Percentiles rank a stretch among this genome's conserved stretches.
Conservation (phyloP, 1,140 invertebrate genomes). For the Drosophila bipectinata region DNA sequence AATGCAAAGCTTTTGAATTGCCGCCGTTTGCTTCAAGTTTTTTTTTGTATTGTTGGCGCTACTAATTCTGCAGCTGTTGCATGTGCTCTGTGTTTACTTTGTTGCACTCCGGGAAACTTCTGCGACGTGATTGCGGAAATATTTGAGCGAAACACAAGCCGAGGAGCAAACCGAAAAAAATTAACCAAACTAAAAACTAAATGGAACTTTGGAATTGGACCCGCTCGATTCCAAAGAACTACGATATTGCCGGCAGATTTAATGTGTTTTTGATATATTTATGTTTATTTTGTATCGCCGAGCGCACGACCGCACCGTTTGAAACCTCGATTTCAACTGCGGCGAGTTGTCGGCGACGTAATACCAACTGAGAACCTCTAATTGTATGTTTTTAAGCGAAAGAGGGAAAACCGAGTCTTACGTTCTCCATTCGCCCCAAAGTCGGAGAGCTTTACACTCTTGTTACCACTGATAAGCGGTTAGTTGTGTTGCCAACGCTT, state of each 20-base stretch:
- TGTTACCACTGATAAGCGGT: slow-evolving; percentile 46
- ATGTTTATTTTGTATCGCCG: slow-evolving; percentile 8
- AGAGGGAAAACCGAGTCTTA: neutral
- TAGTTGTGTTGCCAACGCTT: slow-evolving; percentile 33
- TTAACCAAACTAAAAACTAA: slow-evolving; percentile 22
- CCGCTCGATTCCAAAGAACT: slow-evolving; percentile 18
- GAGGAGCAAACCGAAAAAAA: neutral
- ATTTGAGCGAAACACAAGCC: slow-evolving; percentile 2
- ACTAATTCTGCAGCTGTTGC: slow-evolving; percentile 59
- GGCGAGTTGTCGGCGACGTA: slow-evolving; percentile 53
- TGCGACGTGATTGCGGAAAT: slow-evolving; percentile 1
- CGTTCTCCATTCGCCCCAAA: slow-evolving; percentile 2
- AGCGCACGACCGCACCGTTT: slow-evolving; percentile 46
- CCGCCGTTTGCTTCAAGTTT: slow-evolving; percentile 3
- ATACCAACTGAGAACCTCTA: slow-evolving; percentile 23
- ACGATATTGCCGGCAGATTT: slow-evolving; percentile 17
- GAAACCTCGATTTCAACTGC: slow-evolving; percentile 61
- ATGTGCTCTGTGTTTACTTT: slow-evolving; percentile 34
- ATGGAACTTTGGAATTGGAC: neutral
- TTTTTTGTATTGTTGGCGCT: slow-evolving; percentile 13
- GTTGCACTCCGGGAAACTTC: slow-evolving; percentile 26
- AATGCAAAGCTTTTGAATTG: slow-evolving; percentile 39
- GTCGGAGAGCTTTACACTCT: slow-evolving; percentile 22
- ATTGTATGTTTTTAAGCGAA: neutral
- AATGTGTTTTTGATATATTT: slow-evolving; percentile 2